Evolutionary conservation across 1,140 invertebrate species (phyloP), one percentile per base, ranked within the genome.

Genomic region (Lysiphlebus fabarum): DNA sequence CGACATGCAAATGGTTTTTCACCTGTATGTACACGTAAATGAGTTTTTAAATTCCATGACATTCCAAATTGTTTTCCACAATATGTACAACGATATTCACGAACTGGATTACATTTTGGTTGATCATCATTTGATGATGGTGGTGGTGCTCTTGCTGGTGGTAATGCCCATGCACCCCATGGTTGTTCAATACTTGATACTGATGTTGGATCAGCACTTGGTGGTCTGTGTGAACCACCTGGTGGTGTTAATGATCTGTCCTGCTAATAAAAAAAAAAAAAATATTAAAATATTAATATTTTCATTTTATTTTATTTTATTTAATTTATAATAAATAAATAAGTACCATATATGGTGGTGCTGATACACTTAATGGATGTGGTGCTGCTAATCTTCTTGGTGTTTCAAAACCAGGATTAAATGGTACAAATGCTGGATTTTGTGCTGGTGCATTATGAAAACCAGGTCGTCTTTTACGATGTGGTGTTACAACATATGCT

Each of bases 21-120:
- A 48, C 90, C 91, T 0, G 90, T 92, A 70, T 92, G 90, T 11
- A 92, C 89, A 71, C 90, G 82, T 40, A 92, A 78, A 78, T 92
- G 90, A 47, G 90, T 92, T 73, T 92, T 91, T 63, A 92, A 81
- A 80, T 92, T 93, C 90, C 90, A 92, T 1, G 89, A 91, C 90
- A 92, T 92, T 40, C 90, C 90, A 69, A 93, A 93, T 72, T 92
- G 90, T 78, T 93, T 93, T 34, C 90, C 90, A 74, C 90, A 92
- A 74, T 92, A 93, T 71, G 87, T 89, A 70, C 90, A 93, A 45
- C 89, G 84, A 68, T 92, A 93, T 71, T 92, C 90, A 33, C 90
- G 83, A 7, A 90, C 87, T 11, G 86, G 86, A 7, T 84, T 71
- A 4, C 75, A 78, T 62, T 85, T 81, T 8, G 78, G 77, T 66